Percentiles rank a stretch among this genome's conserved stretches.
Evolutionary conservation across 2,797 vertebrate species (phyloP).

Genomic region (Xenopus petersii): DNA sequence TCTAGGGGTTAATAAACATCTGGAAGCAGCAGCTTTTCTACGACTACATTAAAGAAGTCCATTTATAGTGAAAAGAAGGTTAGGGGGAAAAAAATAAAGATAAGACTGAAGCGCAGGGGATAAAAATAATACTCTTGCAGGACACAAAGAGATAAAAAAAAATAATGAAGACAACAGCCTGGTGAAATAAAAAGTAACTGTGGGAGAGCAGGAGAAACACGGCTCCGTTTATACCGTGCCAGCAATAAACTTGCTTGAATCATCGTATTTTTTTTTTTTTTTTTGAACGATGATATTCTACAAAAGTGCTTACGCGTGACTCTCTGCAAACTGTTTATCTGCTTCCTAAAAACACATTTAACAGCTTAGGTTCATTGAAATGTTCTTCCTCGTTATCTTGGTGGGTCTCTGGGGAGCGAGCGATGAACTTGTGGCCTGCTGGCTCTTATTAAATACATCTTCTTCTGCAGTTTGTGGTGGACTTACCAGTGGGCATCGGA

Average conservation of each 20-base stretch:
- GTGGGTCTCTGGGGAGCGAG: no score
- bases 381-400: no score
- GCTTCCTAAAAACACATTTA: conserved; percentile 14
- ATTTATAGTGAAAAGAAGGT: no score
- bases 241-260: conserved; percentile 21
- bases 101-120: background rate
- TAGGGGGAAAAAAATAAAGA: no score
- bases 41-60: no score
- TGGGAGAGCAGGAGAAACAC: conserved; percentile 12
- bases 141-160: background rate
- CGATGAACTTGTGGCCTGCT: no score
- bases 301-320: conserved; percentile 9
- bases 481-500: no score
- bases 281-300: conserved; percentile 17
- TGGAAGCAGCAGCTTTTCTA: no score
- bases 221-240: conserved; percentile 19
- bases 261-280: conserved; percentile 16
- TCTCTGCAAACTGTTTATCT: conserved; percentile 30
- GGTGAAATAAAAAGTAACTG: conserved; percentile 15
- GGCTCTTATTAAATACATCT: no score
- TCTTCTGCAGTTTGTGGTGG: no score
- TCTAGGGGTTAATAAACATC: no score
- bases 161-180: conserved; percentile 3
- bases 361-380: background rate
- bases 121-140: background rate